Evolutionary conservation across 2,113 vertebrate species (phyloP), one percentile per base, ranked within the genome.

Genomic region (Chloroceryle aenea): DNA sequence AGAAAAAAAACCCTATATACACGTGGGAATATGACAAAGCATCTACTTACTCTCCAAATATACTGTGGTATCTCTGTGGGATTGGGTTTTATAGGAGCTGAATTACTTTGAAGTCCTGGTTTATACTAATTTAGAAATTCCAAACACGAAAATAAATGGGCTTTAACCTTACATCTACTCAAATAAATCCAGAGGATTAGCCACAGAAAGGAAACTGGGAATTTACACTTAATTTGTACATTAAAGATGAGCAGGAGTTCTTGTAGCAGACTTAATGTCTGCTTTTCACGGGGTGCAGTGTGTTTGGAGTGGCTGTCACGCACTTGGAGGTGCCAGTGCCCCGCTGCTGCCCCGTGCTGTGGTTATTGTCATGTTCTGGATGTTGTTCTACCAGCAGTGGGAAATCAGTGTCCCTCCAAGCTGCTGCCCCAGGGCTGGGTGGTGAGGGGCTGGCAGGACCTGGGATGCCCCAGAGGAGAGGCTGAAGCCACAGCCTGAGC

Each of bases 91-190:
- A 85, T 91, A 91, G 88, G 68, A 96, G 72, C 48, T 18, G 61
- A 77, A 52, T 93, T 88, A 88, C 97, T 96, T 96, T 97, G 95
- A 97, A 97, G 93, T 97, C 58, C 68, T 81, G 43, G 75, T 93
- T 97, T 97, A 94, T 92, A 97, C 72, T 94, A 95, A 97, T 96
- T 95, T 83, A 92, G 87, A 96, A 94, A 95, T 94, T 95, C 84
- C 89, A 95, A 96, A 95, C 81, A 88, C 93, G 84, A 93, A 87
- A 91, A 92, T 95, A 88, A 96, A 71, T 95, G 86, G 90, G 82
- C 71, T 91, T 43, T 72, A 96, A 92, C 92, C 76, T 87, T 92
- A 84, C 56, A 64, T 89, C 85, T 90, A 38, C 94, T 93, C 94
- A 81, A 75, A 59, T 91, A 96, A 95, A 96, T 94, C 86, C 3